Conservation (phyloP, 1,140 invertebrate genomes). For the Dinoponera quadriceps region DNA sequence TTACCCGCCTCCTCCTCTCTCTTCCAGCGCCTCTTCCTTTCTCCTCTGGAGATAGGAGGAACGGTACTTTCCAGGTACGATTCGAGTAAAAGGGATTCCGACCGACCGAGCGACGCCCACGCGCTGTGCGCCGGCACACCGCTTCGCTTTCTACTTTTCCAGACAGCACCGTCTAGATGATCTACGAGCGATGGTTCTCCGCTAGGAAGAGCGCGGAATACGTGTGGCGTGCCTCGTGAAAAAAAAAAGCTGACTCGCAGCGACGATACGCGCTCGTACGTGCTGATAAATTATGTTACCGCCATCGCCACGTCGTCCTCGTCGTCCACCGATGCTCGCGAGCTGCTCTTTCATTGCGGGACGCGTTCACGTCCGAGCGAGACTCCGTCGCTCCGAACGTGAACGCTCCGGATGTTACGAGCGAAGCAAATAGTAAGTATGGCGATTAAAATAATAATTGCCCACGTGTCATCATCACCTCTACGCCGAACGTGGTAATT, state of each 20-base stretch:
- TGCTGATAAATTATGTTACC: slow-evolving; percentile 31
- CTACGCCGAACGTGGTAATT: too few relatives aligned
- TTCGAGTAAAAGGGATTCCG: slow-evolving; percentile 68
- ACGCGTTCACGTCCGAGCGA: slow-evolving; percentile 19
- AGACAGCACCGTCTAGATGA: slow-evolving; percentile 42
- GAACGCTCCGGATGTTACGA: slow-evolving; percentile 20
- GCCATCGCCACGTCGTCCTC: neutral
- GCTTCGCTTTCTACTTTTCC: slow-evolving; percentile 74
- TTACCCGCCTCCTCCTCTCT: slow-evolving; percentile 15
- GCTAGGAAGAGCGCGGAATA: slow-evolving; percentile 34
- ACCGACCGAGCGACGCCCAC: slow-evolving; percentile 66
- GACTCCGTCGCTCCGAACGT: neutral
- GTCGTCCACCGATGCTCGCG: slow-evolving; percentile 31
- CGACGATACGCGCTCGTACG: slow-evolving; percentile 14
- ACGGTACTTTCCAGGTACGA: slow-evolving; percentile 74
- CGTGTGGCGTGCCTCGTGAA: neutral
- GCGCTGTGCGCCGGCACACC: slow-evolving; percentile 54
- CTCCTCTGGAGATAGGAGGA: slow-evolving; percentile 50
- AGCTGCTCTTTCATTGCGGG: slow-evolving; percentile 6
- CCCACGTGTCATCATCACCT: too few relatives aligned
- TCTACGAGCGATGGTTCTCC: slow-evolving; percentile 54
- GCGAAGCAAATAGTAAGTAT: neutral
- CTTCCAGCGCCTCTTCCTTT: slow-evolving; percentile 32
- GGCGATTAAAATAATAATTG: neutral
- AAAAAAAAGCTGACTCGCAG: slow-evolving; percentile 33